Percentiles rank a stretch among this genome's conserved stretches.
Conservation (phyloP, 2,113 vertebrate genomes). For the Aldabrachelys gigantea region DNA sequence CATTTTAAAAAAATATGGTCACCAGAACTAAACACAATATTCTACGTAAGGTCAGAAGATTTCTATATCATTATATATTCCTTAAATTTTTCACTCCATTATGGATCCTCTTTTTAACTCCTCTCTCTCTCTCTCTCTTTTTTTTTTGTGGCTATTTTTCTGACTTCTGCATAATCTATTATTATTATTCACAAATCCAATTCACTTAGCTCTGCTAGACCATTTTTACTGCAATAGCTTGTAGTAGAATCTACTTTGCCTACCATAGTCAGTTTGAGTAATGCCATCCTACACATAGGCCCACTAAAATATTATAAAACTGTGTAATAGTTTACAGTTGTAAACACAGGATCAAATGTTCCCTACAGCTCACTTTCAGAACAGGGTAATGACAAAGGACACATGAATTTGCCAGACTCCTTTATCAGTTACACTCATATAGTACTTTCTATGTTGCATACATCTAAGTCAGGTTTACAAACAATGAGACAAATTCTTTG, state of each 20-base stretch:
- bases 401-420: background rate
- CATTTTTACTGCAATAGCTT: background rate
- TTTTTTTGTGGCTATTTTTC: background rate
- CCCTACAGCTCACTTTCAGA: background rate
- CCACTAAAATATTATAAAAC: background rate
- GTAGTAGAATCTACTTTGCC: background rate
- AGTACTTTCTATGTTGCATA: background rate
- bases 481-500: background rate
- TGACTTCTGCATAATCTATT: background rate
- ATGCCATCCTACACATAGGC: background rate
- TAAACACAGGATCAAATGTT: background rate
- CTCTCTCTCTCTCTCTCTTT: background rate
- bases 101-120: background rate
- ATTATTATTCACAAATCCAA: background rate
- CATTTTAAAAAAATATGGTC: slow-evolving; percentile 64
- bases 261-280: background rate
- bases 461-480: background rate
- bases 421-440: background rate
- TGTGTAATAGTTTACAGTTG: background rate
- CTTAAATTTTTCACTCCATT: slow-evolving; percentile 38
- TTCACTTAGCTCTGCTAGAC: background rate
- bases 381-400: background rate
- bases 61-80: slow-evolving; percentile 48
- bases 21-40: slow-evolving; percentile 65
- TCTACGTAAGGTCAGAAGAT: slow-evolving; percentile 52